These are phyloP conservation scores for Geopemphigus sp. DNA, from an alignment of 1,140 invertebrate genomes.

Conservation along the genomic window DNA sequence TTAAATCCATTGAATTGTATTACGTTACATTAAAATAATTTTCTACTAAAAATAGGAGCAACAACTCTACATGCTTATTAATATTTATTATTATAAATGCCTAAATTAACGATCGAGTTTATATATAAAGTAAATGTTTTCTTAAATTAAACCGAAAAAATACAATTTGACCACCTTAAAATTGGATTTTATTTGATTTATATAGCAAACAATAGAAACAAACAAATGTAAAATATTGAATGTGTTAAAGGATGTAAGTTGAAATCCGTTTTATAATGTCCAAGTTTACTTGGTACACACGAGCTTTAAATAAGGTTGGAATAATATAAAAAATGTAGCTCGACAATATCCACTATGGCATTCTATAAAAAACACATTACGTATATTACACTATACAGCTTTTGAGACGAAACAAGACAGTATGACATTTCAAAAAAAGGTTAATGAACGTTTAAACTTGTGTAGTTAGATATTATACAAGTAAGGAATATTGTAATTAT, in stretches of 20 bases:
- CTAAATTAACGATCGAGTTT: no score
- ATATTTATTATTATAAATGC: no score
- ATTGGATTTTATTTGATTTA: no score
- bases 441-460: neutral
- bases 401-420: neutral
- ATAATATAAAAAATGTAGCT: neutral
- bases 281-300: neutral
- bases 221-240: neutral
- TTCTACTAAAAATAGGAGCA: no score
- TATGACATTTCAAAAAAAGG: slow-evolving; percentile 7
- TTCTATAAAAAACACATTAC: neutral
- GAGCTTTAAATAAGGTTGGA: neutral
- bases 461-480: neutral
- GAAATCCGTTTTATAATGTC: neutral
- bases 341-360: neutral
- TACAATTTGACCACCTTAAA: no score
- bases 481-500: no score
- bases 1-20: no score
- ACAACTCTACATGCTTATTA: no score
- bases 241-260: neutral
- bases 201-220: neutral
- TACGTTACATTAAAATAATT: no score
- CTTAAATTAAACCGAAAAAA: no score
- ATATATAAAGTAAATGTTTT: no score
- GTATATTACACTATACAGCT: neutral